Conservation (phyloP, 2,888 invertebrate species). For the Acronicta aceris region DNA sequence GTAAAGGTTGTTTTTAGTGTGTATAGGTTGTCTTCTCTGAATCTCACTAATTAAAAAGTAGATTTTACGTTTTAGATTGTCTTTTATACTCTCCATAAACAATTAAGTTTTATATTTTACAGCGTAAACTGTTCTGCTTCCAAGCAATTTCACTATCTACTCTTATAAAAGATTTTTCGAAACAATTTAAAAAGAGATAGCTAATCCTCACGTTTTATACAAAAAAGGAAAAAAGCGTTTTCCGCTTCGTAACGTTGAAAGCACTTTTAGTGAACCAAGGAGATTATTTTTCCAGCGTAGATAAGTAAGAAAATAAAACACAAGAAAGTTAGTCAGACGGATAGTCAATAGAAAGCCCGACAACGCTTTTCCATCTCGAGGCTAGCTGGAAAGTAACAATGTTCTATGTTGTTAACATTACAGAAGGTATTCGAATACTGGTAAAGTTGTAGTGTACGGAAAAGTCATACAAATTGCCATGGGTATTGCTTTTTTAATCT, state of each 20-base stretch:
- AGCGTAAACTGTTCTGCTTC: constrained; percentile 19
- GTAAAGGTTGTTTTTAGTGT: constrained; percentile 20
- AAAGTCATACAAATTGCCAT: neutral
- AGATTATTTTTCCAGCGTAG: constrained; percentile 49
- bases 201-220: constrained; percentile 41
- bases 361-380: constrained; percentile 57
- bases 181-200: constrained; percentile 52
- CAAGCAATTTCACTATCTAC: constrained; percentile 32
- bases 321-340: constrained; percentile 50
- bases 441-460: neutral
- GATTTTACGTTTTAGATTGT: neutral
- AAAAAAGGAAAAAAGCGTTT: constrained; percentile 23
- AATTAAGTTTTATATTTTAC: constrained; percentile 7
- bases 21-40: neutral
- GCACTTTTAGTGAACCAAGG: constrained; percentile 46
- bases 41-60: neutral
- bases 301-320: constrained; percentile 55
- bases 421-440: neutral
- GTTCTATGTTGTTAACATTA: constrained; percentile 11
- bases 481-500: neutral
- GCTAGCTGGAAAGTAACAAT: constrained; percentile 49
- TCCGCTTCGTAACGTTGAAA: constrained; percentile 36
- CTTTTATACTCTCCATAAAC: neutral
- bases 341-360: constrained; percentile 57
- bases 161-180: constrained; percentile 30